These are phyloP conservation scores for Heliconius aoede DNA, from an alignment of 2,888 invertebrate species.

Conservation along the genomic window DNA sequence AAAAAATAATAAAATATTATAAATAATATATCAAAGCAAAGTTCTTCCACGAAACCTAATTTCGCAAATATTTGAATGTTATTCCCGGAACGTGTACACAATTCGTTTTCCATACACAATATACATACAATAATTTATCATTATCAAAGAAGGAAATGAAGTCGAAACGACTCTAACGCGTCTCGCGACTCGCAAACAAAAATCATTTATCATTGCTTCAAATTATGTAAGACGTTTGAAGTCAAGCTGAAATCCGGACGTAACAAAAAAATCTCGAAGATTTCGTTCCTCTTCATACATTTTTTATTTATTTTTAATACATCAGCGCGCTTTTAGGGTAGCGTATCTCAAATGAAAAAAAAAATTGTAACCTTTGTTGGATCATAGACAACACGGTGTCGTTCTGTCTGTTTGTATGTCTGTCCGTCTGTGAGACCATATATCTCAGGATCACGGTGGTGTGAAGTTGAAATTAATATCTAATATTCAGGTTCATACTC, in stretches of 20 bases:
- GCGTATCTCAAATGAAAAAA: neutral
- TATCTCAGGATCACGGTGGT: too few species aligned
- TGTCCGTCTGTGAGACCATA: too few species aligned
- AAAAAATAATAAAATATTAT: neutral
- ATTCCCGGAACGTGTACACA: slow-evolving; percentile 8
- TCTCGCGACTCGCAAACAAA: slow-evolving; percentile 34
- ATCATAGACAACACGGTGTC: too few species aligned
- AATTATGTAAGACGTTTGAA: slow-evolving; percentile 45
- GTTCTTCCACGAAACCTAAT: slow-evolving; percentile 34
- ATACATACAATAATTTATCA: slow-evolving; percentile 41
- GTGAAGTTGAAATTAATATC: neutral
- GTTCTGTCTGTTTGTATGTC: neutral
- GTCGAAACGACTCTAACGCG: slow-evolving; percentile 38
- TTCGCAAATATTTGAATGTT: slow-evolving; percentile 1
- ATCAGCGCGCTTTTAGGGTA: neutral
- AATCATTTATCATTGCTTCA: slow-evolving; percentile 46
- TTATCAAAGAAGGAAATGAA: slow-evolving; percentile 44
- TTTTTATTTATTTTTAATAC: slow-evolving; percentile 31
- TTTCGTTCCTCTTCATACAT: slow-evolving; percentile 26
- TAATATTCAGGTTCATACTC: neutral
- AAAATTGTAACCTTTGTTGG: too few species aligned
- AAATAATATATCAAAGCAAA: slow-evolving; percentile 19
- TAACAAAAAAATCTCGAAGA: slow-evolving; percentile 32
- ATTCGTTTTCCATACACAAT: slow-evolving; percentile 30
- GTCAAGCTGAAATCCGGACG: slow-evolving; percentile 36